phyloP scores from a whole-genome alignment of 1,140 invertebrate genomes.

The Leptoteleia sp. region DNA sequence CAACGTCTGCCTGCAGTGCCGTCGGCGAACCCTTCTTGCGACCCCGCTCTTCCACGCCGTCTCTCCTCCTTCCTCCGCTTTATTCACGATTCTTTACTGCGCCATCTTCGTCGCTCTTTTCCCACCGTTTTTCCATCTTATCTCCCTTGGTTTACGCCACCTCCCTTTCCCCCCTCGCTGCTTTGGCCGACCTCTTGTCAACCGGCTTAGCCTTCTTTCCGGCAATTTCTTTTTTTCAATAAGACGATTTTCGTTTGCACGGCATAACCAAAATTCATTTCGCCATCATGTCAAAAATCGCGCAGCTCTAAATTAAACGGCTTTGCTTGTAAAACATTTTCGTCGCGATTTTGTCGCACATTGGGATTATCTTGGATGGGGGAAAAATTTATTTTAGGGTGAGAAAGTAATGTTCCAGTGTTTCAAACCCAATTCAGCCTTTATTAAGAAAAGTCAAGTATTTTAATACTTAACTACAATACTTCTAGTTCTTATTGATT shows the following conservation, averaged over 20 bases:
- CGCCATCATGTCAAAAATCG: not conserved
- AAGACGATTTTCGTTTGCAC: slow-evolving; percentile 37
- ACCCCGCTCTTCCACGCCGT: slow-evolving; percentile 7
- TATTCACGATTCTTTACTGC: slow-evolving; percentile 29
- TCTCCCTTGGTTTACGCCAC: slow-evolving; percentile 20
- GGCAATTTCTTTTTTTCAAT: slow-evolving; percentile 48
- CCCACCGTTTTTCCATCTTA: slow-evolving; percentile 32
- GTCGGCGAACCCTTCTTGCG: slow-evolving; percentile 57
- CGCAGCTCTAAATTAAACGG: slow-evolving; percentile 6
- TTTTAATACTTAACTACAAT: too few species aligned
- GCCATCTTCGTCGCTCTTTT: slow-evolving; percentile 19
- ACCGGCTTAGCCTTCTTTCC: slow-evolving; percentile 17
- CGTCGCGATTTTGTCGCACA: too few species aligned
- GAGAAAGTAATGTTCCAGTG: too few species aligned
- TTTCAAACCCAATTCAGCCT: too few species aligned
- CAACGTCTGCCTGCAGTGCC: slow-evolving; percentile 76
- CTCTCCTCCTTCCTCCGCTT: slow-evolving; percentile 20
- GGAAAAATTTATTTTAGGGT: too few species aligned
- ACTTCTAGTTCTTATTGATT: too few species aligned
- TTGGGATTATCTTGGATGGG: too few species aligned
- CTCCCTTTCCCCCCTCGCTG: slow-evolving; percentile 33
- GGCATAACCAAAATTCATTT: slow-evolving; percentile 19
- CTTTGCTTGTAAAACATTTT: too few species aligned
- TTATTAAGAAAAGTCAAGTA: too few species aligned
- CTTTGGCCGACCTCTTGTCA: slow-evolving; percentile 49